Conservation (phyloP, 2,113 vertebrate species). For the Oryctolagus cuniculus region mOryCun1.1 NC_091433.1:175240001-175240500, state of each 20-base stretch:
- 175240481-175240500: not conserved
- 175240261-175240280: not conserved
- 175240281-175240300: not conserved
- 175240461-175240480: not conserved
- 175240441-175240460: not conserved
- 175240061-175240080: conserved; percentile 70
- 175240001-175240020: conserved; percentile 80
- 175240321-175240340: not conserved
- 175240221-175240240: not conserved
- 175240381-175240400: not conserved
- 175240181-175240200: not conserved
- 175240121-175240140: conserved; percentile 58
- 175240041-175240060: conserved; percentile 66
- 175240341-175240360: conserved; percentile 47
- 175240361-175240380: not conserved
- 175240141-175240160: conserved; percentile 52
- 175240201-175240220: not conserved
- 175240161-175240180: conserved; percentile 35
- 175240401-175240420: not conserved
- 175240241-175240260: not conserved
- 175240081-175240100: conserved; percentile 32
- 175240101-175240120: conserved; percentile 9
- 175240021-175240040: conserved; percentile 75
- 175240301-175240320: not conserved
- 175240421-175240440: not conserved